Evolutionary conservation across 2,888 invertebrate genomes (phyloP), one percentile per base, ranked within the genome.

Genomic region (Philaethria dido): DNA sequence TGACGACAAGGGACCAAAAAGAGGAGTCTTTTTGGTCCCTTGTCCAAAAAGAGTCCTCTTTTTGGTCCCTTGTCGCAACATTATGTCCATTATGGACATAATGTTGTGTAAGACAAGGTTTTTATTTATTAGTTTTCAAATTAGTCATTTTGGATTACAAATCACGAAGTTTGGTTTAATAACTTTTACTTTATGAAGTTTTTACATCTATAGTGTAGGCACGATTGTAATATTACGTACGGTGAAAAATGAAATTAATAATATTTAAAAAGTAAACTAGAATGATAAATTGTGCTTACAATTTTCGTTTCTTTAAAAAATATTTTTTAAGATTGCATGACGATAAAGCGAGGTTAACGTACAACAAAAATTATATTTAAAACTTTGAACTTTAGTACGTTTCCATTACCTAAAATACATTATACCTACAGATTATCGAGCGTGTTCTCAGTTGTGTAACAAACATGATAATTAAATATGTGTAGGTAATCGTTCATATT

Each of bases 311-410:
- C 18, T 54, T 2, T 14, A 6, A 11, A 18, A 55, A 0, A n/a
- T 39, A 55, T 14, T 55, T 22, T 39, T 55, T 39, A 39, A 55
- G 39, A 39, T 39, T 39, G 1, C 39, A 39, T 39, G 8, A 11
- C 3, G 55, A 55, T 55, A 55, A 39, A 55, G 39, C 20, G 39
- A 55, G 55, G 55, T 55, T 39, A 55, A 55, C 22, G 55, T 39
- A 18, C 55, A 39, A n/a, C n/a, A 55, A 55, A 55, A 36, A 20
- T 14, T 50, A 50, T 25, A 13, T 50, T 50, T 50, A 50, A 29
- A 48, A 25, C 25, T 48, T 48, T 25, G 48, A 29, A 50, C 25
- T n/a, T n/a, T 25, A 16, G 25, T 16, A 50, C 6, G 3, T 50
- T 25, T 50, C 9, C 20, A 8, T 48, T 48, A 14, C 13, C 47